Conservation (phyloP, 2,113 vertebrate genomes). For the Seriola aureovittata region DNA sequence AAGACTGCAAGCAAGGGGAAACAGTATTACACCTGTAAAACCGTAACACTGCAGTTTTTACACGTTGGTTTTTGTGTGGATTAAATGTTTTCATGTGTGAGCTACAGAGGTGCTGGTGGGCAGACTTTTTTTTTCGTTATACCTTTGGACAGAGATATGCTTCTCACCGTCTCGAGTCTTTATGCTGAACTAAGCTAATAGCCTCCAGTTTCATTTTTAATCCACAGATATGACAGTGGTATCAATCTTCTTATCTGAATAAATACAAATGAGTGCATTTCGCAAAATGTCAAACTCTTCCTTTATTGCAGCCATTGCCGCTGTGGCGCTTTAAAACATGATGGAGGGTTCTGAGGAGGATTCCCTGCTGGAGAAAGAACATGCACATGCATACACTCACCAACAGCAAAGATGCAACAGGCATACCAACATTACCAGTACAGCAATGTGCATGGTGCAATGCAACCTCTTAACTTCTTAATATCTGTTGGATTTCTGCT, state of each 20-base stretch:
- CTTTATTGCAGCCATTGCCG: background rate
- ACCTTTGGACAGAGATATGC: background rate
- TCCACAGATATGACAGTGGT: background rate
- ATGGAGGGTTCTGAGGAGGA: background rate
- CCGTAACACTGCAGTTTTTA: background rate
- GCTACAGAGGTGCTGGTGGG: too few relatives aligned
- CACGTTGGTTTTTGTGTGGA: too few relatives aligned
- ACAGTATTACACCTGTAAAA: background rate
- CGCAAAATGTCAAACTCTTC: background rate
- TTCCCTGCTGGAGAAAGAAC: too few relatives aligned
- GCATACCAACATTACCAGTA: background rate
- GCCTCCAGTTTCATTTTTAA: background rate
- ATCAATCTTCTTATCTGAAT: background rate
- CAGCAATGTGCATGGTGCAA: accelerated
- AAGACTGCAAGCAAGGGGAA: too few relatives aligned
- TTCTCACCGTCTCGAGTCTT: background rate
- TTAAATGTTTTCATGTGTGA: too few relatives aligned
- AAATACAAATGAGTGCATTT: background rate
- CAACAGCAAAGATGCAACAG: background rate
- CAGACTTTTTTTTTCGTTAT: too few relatives aligned
- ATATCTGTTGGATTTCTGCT: background rate
- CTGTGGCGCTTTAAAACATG: background rate
- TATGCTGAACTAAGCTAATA: background rate
- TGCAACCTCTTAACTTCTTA: background rate
- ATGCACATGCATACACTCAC: background rate